A percentile compares a stretch with the other conserved stretches of the same genome.
Evolutionary conservation across 1,140 invertebrate species (phyloP).

Genomic region (Eueides isabella): DNA sequence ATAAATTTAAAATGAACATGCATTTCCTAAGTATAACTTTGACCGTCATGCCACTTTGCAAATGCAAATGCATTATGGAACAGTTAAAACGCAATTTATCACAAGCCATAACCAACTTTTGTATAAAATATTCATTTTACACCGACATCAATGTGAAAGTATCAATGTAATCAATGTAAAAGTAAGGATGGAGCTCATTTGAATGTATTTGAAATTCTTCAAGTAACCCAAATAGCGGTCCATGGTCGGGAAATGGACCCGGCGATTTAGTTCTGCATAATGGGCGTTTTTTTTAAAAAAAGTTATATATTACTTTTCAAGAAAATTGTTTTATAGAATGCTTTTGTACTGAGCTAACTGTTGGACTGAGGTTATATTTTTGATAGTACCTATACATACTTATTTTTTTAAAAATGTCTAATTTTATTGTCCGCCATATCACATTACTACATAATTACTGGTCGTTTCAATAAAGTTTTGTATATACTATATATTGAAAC

Average conservation of each 20-base stretch:
- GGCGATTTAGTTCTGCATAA: constrained; percentile 16
- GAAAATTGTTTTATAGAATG: constrained; percentile 10
- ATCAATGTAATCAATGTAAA: too few species aligned
- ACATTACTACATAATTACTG: too few species aligned
- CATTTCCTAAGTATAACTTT: too few species aligned
- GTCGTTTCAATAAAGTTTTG: too few species aligned
- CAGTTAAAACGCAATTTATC: constrained; percentile 27
- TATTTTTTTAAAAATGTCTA: too few species aligned
- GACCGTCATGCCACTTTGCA: neutral
- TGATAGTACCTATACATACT: neutral
- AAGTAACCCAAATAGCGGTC: constrained; percentile 24
- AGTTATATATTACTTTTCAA: neutral
- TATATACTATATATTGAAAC: too few species aligned
- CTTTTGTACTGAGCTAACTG: constrained; percentile 3
- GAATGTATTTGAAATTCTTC: constrained; percentile 27
- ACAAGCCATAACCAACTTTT: constrained; percentile 15
- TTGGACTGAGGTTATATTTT: neutral
- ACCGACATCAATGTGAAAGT: constrained; percentile 12
- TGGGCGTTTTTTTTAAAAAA: neutral
- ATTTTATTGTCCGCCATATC: too few species aligned
- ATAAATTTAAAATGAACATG: too few species aligned
- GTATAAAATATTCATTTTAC: constrained; percentile 30
- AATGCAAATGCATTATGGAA: constrained; percentile 5
- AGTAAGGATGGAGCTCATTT: constrained; percentile 21
- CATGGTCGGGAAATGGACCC: constrained; percentile 13